phyloP scores from a whole-genome alignment of 2,797 vertebrate species.

The Gila robusta region DNA sequence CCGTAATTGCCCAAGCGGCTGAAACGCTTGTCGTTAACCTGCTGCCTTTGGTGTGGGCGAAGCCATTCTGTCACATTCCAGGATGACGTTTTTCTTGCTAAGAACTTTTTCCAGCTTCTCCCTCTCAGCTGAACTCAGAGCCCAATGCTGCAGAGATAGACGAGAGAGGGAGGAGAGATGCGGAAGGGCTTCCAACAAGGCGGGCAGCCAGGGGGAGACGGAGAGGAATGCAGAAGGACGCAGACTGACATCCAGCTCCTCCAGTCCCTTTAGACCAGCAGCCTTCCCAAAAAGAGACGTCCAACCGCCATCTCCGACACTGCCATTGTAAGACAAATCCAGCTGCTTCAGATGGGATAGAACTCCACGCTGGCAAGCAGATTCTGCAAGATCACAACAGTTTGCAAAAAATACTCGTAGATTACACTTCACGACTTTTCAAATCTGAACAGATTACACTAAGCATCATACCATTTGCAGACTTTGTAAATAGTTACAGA shows the following conservation, averaged over 20 bases:
- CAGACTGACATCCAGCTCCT: constrained; percentile 86
- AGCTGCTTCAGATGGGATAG: constrained; percentile 78
- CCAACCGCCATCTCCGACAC: constrained; percentile 80
- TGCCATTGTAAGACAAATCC: constrained; percentile 88
- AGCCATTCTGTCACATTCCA: constrained; percentile 75
- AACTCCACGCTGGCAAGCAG: constrained; percentile 68
- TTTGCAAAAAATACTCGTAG: not conserved
- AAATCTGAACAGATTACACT: not conserved
- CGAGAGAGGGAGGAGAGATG: constrained; percentile 77
- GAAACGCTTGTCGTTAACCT: constrained; percentile 1
- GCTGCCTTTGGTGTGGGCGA: not conserved
- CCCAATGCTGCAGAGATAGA: constrained; percentile 83
- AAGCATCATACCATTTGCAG: not conserved
- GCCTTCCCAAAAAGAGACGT: constrained; percentile 74
- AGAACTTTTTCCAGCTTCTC: constrained; percentile 74
- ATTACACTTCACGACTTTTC: not conserved
- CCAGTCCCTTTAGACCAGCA: constrained; percentile 74
- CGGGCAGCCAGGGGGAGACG: constrained; percentile 80
- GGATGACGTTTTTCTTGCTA: constrained; percentile 73
- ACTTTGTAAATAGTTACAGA: not conserved
- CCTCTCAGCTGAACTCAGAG: constrained; percentile 67
- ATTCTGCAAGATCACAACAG: constrained; percentile 68
- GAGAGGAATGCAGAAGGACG: constrained; percentile 70
- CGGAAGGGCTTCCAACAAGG: constrained; percentile 77
- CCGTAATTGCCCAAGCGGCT: not conserved